Evolutionary conservation across 2,113 vertebrate species (phyloP).

Genomic region (Amphiprion ocellaris): DNA sequence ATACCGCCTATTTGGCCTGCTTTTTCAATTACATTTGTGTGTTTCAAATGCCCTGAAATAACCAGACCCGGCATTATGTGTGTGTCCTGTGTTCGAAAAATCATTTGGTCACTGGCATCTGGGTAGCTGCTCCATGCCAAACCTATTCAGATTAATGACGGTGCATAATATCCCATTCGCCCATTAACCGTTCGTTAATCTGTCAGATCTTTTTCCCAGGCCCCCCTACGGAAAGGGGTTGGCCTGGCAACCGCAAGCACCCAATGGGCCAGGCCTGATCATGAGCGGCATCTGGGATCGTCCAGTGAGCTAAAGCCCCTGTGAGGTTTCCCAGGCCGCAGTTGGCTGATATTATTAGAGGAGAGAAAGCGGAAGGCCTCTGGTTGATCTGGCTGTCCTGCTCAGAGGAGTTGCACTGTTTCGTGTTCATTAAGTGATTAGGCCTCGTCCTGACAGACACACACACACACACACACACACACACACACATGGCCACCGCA

Average conservation of each 20-base stretch:
- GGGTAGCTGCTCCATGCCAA: slow-evolving; percentile 45
- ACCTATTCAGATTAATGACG: slow-evolving; percentile 76
- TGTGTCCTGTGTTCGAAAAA: slow-evolving; percentile 50
- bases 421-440: slow-evolving; percentile 87
- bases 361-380: slow-evolving; percentile 65
- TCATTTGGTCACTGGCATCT: slow-evolving; percentile 51
- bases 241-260: slow-evolving; percentile 49
- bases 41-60: slow-evolving; percentile 21
- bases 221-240: slow-evolving; percentile 57
- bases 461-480: slow-evolving; percentile 49
- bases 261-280: slow-evolving; percentile 44
- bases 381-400: slow-evolving; percentile 77
- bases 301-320: slow-evolving; percentile 55
- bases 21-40: slow-evolving; percentile 36
- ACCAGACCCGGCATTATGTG: slow-evolving; percentile 10
- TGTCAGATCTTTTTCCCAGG: slow-evolving; percentile 70
- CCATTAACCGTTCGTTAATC: slow-evolving; percentile 75
- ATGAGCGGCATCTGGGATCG: slow-evolving; percentile 51
- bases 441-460: slow-evolving; percentile 54
- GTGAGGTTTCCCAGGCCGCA: slow-evolving; percentile 56
- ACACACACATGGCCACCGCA: slow-evolving; percentile 53
- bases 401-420: slow-evolving; percentile 70
- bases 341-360: slow-evolving; percentile 80
- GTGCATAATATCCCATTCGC: slow-evolving; percentile 69
- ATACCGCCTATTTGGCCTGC: slow-evolving; percentile 11